Base-by-base conservation (phyloP, 1,140 invertebrate species). In the Propsilocerus akamusi region DNA sequence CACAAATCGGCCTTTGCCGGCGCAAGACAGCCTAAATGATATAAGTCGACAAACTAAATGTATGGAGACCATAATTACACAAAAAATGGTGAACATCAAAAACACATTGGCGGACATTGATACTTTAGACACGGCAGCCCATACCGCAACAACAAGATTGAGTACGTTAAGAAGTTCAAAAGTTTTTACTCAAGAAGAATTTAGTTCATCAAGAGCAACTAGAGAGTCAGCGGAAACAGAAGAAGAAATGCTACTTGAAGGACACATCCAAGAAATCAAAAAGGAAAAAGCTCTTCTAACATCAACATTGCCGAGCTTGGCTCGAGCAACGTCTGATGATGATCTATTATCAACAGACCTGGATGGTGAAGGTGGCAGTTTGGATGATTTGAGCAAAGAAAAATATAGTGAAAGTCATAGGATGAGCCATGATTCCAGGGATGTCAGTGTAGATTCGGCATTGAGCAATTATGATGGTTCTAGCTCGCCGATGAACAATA, bases 71-170 rank as follows among this genome's bases (percentile, higher is more conserved):
- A 86, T 96, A 24, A 84, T 95, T 11, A 73, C 77, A 47, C 86
- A 90, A 57, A 68, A 71, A 58, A 66, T 72, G 54, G 63, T 72
- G 22, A 79, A 89, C 64, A 76, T 92, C 0, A 74, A 77, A 48
- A 74, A 75, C 14, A 91, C 88, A 4, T 66, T 95, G 24, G 81
- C 78, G 25, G 89, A 95, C 63, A 93, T 96, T 55, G 83, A 84
- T 57, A 89, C 85, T 0, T 67, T 96, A 48, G 90, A 95, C 55
- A 76, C 76, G 2, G 85, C 83, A 22, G 79, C 78, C 59, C 81
- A 84, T 53, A 83, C 83, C 7, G 84, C 83, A 2, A 78, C 76
- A 0, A 73, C 81, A 59, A 69, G 86, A 5, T 65, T 90, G 2
- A 81, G 77, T 28, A 80, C 78, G 48, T 65, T 89, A 50, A 68